A percentile compares a stretch with the other conserved stretches of the same genome.
Evolutionary conservation across 2,113 vertebrate species (phyloP).

Genomic region (Condylura cristata): DNA sequence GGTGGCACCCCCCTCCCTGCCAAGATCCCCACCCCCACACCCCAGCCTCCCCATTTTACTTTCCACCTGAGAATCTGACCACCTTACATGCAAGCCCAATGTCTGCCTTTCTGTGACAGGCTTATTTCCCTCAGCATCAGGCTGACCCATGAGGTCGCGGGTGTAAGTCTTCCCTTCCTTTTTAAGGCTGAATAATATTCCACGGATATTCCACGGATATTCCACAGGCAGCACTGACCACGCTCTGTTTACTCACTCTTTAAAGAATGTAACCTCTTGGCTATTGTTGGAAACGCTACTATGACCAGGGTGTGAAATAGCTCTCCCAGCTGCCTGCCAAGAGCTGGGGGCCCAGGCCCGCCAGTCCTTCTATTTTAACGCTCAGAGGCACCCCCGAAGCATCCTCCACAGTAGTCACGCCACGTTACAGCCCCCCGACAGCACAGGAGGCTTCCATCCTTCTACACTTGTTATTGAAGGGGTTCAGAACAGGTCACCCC

Average conservation of each 20-base stretch:
- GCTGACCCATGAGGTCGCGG: too few relatives aligned
- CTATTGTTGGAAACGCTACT: not conserved
- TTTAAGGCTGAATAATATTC: not conserved
- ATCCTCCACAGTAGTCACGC: not conserved
- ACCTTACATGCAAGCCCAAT: not conserved
- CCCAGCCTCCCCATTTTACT: not conserved
- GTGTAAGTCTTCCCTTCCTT: not conserved
- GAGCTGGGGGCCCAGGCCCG: not conserved
- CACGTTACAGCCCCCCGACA: not conserved
- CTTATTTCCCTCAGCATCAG: not conserved
- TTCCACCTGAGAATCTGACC: too few relatives aligned
- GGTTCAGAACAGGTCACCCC: not conserved
- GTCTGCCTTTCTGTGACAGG: not conserved
- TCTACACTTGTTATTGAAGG: not conserved
- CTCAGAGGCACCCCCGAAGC: not conserved
- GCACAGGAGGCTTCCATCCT: not conserved
- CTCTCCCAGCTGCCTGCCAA: not conserved
- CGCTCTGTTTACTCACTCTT: not conserved
- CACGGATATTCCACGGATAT: too few relatives aligned
- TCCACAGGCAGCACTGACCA: not conserved
- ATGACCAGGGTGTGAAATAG: accelerated
- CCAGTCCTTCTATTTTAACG: not conserved
- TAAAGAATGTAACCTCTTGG: too few relatives aligned
- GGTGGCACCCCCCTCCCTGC: not conserved
- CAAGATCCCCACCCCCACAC: too few relatives aligned